Base-by-base conservation (phyloP, 1,140 invertebrate species). In the Drosophila melanica region DNA sequence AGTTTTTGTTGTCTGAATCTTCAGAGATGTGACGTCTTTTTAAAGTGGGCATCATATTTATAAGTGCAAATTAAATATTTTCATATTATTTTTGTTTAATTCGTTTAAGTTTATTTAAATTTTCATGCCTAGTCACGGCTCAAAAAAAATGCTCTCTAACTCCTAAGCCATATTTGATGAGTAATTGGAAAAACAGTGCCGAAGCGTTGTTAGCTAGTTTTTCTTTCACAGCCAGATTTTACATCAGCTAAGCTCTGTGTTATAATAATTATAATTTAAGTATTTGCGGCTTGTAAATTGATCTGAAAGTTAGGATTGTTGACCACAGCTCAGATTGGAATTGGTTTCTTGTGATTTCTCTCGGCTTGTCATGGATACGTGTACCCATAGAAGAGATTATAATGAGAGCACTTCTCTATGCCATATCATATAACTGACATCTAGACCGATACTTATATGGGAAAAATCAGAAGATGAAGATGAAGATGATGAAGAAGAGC, bases 211-310 rank as follows among this genome's bases (percentile, higher is more conserved):
- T 9, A 10, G 33, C 10, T 20, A 23, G 10, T 27, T 47, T 47
- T 20, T 54, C 30, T 33, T n/a, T 30, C 30, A 5, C 4, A 8
- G 41, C 7, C 7, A 14, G 12, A 42, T 27, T 27, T 5, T 7
- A 27, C 0, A 27, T 27, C 27, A 27, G 41, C 41, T 48, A 6
- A 4, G 20, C 12, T 48, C 45, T 23, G 35, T 37, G 35, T 12
- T 39, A 41, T 14, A 0, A 20, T 18, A 45, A 39, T 57, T 10
- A 14, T 44, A 45, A 16, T 47, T 20, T 9, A 20, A 35, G n/a
- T 33, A 48, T 60, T 35, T 60, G 58, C 12, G 58, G 58, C 27
- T 60, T 47, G 58, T 14, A 47, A 47, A 60, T 18, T 16, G 58
- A 60, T 59, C 23, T 59, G 42, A 18, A 54, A 20, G 16, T 35